Conservation (phyloP, 1,140 invertebrate species). For the Drosophila asahinai region DNA sequence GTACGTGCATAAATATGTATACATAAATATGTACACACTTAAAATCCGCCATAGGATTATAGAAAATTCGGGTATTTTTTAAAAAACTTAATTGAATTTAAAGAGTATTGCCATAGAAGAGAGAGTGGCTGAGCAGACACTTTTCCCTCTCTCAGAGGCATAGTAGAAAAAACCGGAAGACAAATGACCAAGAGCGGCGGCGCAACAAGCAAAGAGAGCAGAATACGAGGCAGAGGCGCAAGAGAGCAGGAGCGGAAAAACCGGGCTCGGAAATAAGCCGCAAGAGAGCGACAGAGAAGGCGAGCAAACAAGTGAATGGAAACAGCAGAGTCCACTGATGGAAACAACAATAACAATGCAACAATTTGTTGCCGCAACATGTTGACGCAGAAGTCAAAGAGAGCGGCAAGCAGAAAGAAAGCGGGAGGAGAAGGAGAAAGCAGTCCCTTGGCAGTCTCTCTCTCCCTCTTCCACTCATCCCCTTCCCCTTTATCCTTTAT, state of each 20-base stretch:
- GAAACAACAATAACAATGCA: constrained; percentile 56
- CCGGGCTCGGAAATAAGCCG: constrained; percentile 41
- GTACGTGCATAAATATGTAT: no score
- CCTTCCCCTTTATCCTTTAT: background rate
- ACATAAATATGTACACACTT: no score
- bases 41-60: background rate
- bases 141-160: no score
- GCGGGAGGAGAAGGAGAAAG: constrained; percentile 3
- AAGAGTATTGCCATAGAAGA: constrained; percentile 8
- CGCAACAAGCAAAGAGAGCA: constrained; percentile 14
- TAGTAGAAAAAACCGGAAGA: constrained; percentile 42
- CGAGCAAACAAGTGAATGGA: constrained; percentile 62
- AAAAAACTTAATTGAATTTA: constrained; percentile 10
- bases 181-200: constrained; percentile 31
- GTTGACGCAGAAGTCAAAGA: constrained; percentile 15
- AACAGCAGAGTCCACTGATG: constrained; percentile 33
- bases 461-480: background rate
- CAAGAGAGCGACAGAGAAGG: constrained; percentile 1
- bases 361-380: constrained; percentile 75
- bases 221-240: background rate
- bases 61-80: background rate
- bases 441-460: background rate
- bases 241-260: constrained; percentile 11
- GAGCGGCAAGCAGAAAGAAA: background rate
- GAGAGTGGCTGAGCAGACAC: background rate